Conservation (phyloP, 2,113 vertebrate genomes). For the Smithornis capensis region DNA sequence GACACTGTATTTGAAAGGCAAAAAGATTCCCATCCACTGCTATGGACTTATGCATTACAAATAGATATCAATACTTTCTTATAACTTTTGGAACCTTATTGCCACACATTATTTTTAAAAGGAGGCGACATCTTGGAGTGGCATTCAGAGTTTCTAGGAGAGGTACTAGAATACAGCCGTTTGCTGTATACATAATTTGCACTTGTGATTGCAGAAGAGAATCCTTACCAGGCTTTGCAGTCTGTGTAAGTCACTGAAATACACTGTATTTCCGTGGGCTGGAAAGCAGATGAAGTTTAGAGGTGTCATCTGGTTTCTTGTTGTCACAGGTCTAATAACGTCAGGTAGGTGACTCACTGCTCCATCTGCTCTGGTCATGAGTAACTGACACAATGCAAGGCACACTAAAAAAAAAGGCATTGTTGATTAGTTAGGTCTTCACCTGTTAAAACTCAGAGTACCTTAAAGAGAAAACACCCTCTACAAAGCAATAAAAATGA, state of each 20-base stretch:
- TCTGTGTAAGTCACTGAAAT: neutral
- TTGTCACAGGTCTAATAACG: neutral
- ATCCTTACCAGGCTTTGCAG: neutral
- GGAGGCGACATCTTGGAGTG: neutral
- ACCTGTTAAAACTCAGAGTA: neutral
- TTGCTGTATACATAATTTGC: neutral
- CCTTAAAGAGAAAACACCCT: neutral
- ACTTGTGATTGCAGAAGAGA: neutral
- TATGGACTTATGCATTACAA: neutral
- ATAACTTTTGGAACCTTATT: neutral
- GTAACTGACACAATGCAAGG: neutral
- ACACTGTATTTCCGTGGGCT: neutral
- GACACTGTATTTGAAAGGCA: neutral
- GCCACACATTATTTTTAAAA: neutral
- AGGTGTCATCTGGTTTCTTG: neutral
- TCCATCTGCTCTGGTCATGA: neutral
- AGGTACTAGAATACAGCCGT: neutral
- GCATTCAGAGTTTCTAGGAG: neutral
- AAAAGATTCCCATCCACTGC: neutral
- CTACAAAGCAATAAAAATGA: neutral
- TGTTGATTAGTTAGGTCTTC: neutral
- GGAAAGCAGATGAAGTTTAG: neutral
- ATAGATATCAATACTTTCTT: neutral
- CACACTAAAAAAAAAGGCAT: neutral
- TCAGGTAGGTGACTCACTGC: slow-evolving; percentile 4